Evolutionary conservation across 2,113 vertebrate species (phyloP).

Genomic region (Vulpes vulpes): DNA sequence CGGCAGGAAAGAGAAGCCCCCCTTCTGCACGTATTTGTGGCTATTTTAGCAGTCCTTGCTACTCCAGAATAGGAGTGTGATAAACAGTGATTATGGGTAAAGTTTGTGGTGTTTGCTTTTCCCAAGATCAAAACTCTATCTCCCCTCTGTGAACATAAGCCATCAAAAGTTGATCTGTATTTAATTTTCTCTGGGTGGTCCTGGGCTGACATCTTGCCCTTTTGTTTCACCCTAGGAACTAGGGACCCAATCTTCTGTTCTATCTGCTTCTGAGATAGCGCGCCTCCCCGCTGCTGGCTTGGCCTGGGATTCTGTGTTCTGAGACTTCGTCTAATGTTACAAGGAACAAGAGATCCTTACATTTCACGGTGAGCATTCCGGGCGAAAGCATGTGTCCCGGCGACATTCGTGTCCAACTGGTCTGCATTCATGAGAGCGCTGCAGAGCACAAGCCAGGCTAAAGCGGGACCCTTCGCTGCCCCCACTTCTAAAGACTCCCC

Average conservation of each 20-base stretch:
- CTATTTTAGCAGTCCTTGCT: not conserved
- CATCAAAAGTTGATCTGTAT: constrained; percentile 51
- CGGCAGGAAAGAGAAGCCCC: not conserved
- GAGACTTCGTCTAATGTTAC: constrained; percentile 68
- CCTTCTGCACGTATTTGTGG: not conserved
- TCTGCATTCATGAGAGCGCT: not conserved
- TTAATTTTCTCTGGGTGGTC: constrained; percentile 82
- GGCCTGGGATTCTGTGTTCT: constrained; percentile 42
- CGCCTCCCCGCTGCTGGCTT: constrained; percentile 52
- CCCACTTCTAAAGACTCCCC: not conserved
- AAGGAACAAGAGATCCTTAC: constrained; percentile 62
- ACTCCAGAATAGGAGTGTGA: not conserved
- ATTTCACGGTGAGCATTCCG: not conserved
- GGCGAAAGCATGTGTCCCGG: not conserved
- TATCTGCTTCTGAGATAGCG: constrained; percentile 37
- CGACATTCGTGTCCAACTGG: not conserved
- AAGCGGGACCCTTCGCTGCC: not conserved
- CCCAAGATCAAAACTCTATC: constrained; percentile 62
- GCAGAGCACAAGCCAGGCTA: no score
- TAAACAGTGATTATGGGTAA: constrained; percentile 35
- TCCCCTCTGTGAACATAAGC: constrained; percentile 54
- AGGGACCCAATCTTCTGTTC: constrained; percentile 62
- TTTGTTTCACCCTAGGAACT: constrained; percentile 55
- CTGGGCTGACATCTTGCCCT: constrained; percentile 69
- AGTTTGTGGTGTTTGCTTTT: constrained; percentile 63